Conservation (phyloP, 1,140 invertebrate genomes). For the Drosophila tsacasi region DNA sequence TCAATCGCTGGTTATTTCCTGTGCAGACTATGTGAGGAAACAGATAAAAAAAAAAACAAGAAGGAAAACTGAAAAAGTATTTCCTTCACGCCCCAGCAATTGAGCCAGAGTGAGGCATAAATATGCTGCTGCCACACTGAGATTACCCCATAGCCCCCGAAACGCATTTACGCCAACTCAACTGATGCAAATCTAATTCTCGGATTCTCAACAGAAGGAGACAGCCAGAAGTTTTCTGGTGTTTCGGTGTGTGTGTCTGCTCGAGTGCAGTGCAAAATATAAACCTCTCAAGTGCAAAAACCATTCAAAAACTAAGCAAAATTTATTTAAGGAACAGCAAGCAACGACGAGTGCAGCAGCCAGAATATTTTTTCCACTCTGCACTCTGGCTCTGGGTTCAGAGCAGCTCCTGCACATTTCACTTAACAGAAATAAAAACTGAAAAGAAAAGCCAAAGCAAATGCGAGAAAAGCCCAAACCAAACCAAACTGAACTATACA, state of each 20-base stretch:
- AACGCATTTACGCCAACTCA: conserved; percentile 83
- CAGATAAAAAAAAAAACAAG: not conserved
- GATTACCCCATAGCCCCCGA: conserved; percentile 76
- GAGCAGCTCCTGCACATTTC: conserved; percentile 65
- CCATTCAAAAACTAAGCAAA: conserved; percentile 83
- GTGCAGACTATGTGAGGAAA: conserved; percentile 10
- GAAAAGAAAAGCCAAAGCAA: conserved; percentile 82
- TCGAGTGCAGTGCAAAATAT: conserved; percentile 65
- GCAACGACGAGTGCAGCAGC: conserved; percentile 25
- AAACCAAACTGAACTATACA: conserved; percentile 51
- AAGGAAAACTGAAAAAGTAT: conserved; percentile 21
- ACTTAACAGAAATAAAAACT: conserved; percentile 82
- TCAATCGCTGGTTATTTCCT: conserved; percentile 2
- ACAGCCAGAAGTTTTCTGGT: conserved; percentile 19
- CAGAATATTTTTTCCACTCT: conserved; percentile 45
- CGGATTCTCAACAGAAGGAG: conserved; percentile 20
- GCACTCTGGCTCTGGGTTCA: conserved; percentile 29
- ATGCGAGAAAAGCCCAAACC: conserved; percentile 78
- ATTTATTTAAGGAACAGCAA: conserved; percentile 78
- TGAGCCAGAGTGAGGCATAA: conserved; percentile 61
- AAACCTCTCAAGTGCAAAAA: conserved; percentile 83
- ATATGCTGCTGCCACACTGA: conserved; percentile 71
- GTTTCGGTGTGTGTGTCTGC: conserved; percentile 20
- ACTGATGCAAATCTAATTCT: conserved; percentile 83
- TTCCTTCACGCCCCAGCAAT: conserved; percentile 72